Base-by-base conservation (phyloP, 2,797 vertebrate species). In the Neosalanx taihuensis region DNA sequence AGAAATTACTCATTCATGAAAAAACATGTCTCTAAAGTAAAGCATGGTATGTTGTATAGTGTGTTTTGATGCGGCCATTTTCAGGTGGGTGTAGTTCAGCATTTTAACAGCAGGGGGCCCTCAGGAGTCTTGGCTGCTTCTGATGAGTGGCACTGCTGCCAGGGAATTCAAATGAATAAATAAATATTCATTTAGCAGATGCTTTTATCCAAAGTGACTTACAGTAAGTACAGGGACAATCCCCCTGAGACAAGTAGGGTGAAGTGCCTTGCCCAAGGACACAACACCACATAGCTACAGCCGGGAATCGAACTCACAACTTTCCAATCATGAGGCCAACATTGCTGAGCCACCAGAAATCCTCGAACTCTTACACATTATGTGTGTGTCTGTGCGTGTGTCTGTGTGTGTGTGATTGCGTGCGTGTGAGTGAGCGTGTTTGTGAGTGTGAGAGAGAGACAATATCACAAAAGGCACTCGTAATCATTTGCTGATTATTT, bases 51-150 rank as follows among this genome's bases (percentile, higher is more conserved):
- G 10, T 3, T 12, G 41, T 17, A 60, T 29, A 13, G 41, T 23
- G 10, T 63, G 66, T 33, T 20, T 33, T 58, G 6, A 18, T 67
- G 51, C 3, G 1, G 10, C 26, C 2, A 62, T 46, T 46, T 46
- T 30, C 23, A 51, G 3, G 18, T 2, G 70, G 58, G 20, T 78
- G 65, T 58, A 29, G 18, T 83, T 73, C 61, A 68, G 7, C 31
- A 20, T 57, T 12, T 76, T 7, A 31, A 72, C 77, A 79, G 58
- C 56, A 76, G 77, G 71, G 77, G 58, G 69, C 60, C 18, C 64
- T 62, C 6, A 56, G 70, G 51, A 59, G 63, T 53, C 23, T 64
- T 7, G 20, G 46, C 46, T 41, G 33, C 30, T 57, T 6, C n/a
- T 61, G 23, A 17, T 26, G 3, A 46, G 64, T 57, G 2, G 33